Evolutionary conservation across 2,797 vertebrate species (phyloP).

Genomic region (Schizopygopsis pylzovi): DNA sequence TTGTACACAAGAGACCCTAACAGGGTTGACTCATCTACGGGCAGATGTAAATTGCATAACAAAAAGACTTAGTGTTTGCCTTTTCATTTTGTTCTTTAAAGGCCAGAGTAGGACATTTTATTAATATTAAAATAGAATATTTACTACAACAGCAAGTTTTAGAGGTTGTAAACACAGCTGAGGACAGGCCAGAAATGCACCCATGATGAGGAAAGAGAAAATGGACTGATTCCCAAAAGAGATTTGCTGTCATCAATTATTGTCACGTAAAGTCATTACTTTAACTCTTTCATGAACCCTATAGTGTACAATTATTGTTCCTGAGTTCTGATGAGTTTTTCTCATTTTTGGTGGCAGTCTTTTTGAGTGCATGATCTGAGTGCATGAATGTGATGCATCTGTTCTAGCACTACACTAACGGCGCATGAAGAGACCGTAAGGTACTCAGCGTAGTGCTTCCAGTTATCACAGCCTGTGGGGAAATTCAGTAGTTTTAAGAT

Average conservation of each 20-base stretch:
- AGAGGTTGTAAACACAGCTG: neutral
- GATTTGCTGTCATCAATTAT: neutral
- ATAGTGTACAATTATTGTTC: neutral
- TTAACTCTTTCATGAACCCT: neutral
- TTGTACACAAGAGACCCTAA: neutral
- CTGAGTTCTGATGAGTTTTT: neutral
- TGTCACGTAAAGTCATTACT: neutral
- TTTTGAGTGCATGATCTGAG: neutral
- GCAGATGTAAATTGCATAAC: neutral
- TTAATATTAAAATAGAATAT: too few relatives aligned
- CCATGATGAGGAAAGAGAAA: neutral
- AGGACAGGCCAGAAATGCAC: neutral
- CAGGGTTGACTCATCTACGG: neutral
- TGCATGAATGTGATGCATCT: slow-evolving; percentile 1
- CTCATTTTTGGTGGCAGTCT: too few relatives aligned
- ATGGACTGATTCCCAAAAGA: neutral
- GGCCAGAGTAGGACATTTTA: too few relatives aligned
- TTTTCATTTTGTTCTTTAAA: neutral
- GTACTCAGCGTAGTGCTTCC: slow-evolving; percentile 18
- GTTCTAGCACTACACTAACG: neutral
- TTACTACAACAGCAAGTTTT: neutral
- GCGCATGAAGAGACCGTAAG: slow-evolving; percentile 20
- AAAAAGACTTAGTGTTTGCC: neutral
- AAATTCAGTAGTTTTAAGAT: slow-evolving; percentile 57
- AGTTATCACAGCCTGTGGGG: slow-evolving; percentile 47